Conservation (phyloP, 1,140 invertebrate species). For the Drosophila gunungcola region DNA sequence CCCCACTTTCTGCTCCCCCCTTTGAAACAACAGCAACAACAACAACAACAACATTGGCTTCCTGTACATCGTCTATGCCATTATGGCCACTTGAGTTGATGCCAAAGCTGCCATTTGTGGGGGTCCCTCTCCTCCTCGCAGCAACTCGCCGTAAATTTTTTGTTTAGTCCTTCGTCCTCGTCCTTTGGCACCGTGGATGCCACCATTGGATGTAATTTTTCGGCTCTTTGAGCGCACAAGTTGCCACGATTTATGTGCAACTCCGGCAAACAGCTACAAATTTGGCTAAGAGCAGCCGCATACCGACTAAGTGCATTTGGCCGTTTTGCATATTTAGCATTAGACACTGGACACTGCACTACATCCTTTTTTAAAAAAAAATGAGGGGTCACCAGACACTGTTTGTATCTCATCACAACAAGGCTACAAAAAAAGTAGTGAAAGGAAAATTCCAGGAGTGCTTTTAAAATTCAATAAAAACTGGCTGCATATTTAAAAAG, state of each 20-base stretch:
- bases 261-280: conserved; percentile 22
- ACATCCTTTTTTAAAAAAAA: too few relatives aligned
- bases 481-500: too few relatives aligned
- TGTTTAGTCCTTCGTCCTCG: conserved; percentile 21
- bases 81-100: conserved; percentile 79
- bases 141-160: conserved; percentile 66
- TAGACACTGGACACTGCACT: conserved; percentile 20
- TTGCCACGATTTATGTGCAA: conserved; percentile 67
- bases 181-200: not conserved
- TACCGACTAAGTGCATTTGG: conserved; percentile 69
- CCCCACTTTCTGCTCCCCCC: conserved; percentile 32
- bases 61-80: conserved; percentile 79
- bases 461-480: too few relatives aligned
- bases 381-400: not conserved
- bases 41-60: conserved; percentile 51
- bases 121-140: not conserved
- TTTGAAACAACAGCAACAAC: conserved; percentile 8
- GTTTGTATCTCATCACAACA: too few relatives aligned
- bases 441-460: too few relatives aligned
- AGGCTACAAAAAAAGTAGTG: not conserved
- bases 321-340: conserved; percentile 65
- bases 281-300: conserved; percentile 18
- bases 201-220: conserved; percentile 63
- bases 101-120: conserved; percentile 73
- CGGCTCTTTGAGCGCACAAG: conserved; percentile 65